Base-by-base conservation (phyloP, 2,888 invertebrate genomes). In the Cistogaster globosa region DNA sequence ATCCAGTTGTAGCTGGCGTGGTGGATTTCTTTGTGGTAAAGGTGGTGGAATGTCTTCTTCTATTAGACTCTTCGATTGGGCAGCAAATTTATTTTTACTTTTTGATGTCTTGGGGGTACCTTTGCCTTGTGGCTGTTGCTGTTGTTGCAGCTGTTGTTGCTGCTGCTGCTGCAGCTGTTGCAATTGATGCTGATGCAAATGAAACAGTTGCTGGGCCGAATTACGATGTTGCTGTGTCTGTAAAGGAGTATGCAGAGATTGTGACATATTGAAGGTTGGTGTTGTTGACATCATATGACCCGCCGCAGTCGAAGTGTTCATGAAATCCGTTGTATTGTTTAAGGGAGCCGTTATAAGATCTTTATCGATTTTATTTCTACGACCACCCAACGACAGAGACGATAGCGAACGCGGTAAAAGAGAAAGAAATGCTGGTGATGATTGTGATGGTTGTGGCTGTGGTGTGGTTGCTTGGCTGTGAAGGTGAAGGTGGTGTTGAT, bases 1-100 rank as follows among this genome's bases (percentile, higher is more conserved):
- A 57, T 91, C 90, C 68, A 90, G 85, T 6, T 90, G 87, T 45
- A 90, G 74, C 80, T 91, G 91, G 20, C 92, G 87, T 51, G 91
- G 90, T 45, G 91, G 93, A 90, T 94, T 94, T 82, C 94, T 91
- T 90, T 94, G 94, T 51, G 94, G 94, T 85, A 94, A 89, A 45
- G 94, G 94, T 32, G 94, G 94, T 83, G 94, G 94, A 76, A 90
- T 87, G 84, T 92, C 92, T 83, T 88, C 86, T 67, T 87, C 88
- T 14, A 90, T 88, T 11, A 91, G 82, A 83, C 90, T 92, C 85
- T 91, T 90, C 36, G 91, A 84, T 74, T 89, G 90, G 18, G 90
- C 89, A 6, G 89, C 88, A 86, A 91, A 92, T 87, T 92, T 92
- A 65, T 90, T 92, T 87, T 92, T 92, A 72, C 87, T 80, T 74